A percentile compares a stretch with the other conserved stretches of the same genome.
phyloP scores from a whole-genome alignment of 2,113 vertebrate species.

The Leucosticte australis region DNA sequence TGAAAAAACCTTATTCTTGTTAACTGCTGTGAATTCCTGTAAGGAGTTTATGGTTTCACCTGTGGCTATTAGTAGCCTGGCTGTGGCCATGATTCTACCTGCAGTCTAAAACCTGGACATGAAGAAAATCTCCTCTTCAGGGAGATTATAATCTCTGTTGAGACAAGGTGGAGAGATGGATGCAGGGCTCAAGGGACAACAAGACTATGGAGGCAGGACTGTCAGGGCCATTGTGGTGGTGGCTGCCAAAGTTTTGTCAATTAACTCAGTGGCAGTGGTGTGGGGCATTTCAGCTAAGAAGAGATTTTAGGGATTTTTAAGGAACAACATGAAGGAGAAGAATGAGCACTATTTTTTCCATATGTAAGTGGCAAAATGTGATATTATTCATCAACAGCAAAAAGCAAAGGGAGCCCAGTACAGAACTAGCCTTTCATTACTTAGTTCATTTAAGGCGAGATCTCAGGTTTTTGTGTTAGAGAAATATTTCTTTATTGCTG shows the following conservation, averaged over 20 bases:
- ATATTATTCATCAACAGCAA: neutral
- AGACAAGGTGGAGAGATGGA: neutral
- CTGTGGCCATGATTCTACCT: neutral
- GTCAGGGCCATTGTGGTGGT: neutral
- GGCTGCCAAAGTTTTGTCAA: neutral
- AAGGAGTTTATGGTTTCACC: neutral
- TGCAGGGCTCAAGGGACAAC: neutral
- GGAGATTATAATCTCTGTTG: neutral
- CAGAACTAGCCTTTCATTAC: neutral
- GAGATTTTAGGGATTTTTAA: neutral
- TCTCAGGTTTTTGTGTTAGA: neutral
- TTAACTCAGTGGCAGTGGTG: neutral
- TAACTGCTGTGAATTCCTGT: neutral
- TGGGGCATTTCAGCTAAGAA: neutral
- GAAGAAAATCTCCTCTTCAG: neutral
- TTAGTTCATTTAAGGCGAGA: conserved; percentile 53
- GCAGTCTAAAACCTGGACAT: neutral
- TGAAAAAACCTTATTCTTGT: neutral
- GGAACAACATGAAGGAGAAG: neutral
- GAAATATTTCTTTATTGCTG: conserved; percentile 17
- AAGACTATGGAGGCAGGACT: neutral
- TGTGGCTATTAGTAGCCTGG: neutral
- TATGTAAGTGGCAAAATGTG: neutral
- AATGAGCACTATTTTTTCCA: neutral
- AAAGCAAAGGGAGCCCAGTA: neutral